These are phyloP conservation scores for Rachycentron canadum DNA, from an alignment of 2,797 vertebrate genomes.

Conservation along the genomic window DNA sequence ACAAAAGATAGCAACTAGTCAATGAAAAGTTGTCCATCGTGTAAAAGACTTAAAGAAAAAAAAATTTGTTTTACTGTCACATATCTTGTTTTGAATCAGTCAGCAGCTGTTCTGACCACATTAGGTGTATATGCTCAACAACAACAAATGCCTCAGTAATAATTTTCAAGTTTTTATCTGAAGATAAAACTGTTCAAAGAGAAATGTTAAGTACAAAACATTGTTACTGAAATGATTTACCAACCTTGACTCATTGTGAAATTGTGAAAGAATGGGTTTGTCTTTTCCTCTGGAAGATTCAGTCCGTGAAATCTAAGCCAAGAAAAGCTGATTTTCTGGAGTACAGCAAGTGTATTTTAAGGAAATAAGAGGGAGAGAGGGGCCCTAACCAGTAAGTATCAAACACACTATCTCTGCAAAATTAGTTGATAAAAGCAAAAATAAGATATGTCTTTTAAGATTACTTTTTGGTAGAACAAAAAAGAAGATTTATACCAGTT, in stretches of 20 bases:
- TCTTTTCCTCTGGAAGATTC: not conserved
- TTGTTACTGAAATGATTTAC: not conserved
- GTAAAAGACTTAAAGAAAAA: constrained; percentile 5
- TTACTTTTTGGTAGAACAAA: not conserved
- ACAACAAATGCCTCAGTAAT: no score
- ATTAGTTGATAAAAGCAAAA: constrained; percentile 4
- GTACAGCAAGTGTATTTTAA: not conserved
- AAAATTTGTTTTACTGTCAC: no score
- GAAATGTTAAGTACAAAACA: not conserved
- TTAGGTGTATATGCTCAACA: not conserved
- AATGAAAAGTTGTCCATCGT: not conserved
- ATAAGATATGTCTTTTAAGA: not conserved
- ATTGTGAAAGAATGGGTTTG: constrained; percentile 8
- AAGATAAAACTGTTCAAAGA: not conserved
- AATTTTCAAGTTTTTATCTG: not conserved
- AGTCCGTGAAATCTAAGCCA: constrained; percentile 2
- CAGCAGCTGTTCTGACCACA: not conserved
- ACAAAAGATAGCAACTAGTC: not conserved
- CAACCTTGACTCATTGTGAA: not conserved
- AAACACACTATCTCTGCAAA: constrained; percentile 9
- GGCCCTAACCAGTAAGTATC: constrained; percentile 1
- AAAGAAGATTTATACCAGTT: no score
- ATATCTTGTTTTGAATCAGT: not conserved
- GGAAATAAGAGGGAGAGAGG: not conserved
- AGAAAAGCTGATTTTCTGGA: not conserved